A percentile compares a stretch with the other conserved stretches of the same genome.
Evolutionary conservation across 2,797 vertebrate genomes (phyloP).

Genomic region (Trichosurus vulpecula): DNA sequence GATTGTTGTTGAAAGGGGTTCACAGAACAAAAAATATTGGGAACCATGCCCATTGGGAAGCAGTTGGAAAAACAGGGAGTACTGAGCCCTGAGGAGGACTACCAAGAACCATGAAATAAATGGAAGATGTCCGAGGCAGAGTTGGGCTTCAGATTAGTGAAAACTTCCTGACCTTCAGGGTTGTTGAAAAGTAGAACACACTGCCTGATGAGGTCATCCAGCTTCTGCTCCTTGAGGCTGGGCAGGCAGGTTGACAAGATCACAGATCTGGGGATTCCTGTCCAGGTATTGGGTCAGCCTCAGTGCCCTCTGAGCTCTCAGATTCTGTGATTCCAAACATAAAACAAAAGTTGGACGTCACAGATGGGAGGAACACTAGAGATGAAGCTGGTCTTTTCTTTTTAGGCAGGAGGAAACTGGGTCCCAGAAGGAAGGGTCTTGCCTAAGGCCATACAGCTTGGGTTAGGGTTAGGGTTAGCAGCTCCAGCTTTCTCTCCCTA

Average conservation of each 20-base stretch:
- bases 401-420: background rate
- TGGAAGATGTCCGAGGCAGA: background rate
- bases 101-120: background rate
- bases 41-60: background rate
- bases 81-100: background rate
- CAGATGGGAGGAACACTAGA: background rate
- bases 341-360: background rate
- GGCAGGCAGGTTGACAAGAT: background rate
- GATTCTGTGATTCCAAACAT: background rate
- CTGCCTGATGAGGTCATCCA: background rate
- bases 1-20: background rate
- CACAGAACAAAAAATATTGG: background rate
- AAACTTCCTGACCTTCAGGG: background rate
- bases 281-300: background rate
- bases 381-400: background rate
- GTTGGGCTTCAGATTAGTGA: background rate
- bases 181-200: background rate
- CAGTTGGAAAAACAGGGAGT: background rate
- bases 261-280: background rate
- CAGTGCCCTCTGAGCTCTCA: background rate
- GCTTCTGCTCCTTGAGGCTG: background rate
- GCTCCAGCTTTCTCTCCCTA: background rate
- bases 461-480: no score
- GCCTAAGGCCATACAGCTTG: background rate
- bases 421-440: background rate